Evolutionary conservation across 2,797 vertebrate genomes (phyloP), one percentile per base, ranked within the genome.

Genomic region (Aratinga solstitialis): DNA sequence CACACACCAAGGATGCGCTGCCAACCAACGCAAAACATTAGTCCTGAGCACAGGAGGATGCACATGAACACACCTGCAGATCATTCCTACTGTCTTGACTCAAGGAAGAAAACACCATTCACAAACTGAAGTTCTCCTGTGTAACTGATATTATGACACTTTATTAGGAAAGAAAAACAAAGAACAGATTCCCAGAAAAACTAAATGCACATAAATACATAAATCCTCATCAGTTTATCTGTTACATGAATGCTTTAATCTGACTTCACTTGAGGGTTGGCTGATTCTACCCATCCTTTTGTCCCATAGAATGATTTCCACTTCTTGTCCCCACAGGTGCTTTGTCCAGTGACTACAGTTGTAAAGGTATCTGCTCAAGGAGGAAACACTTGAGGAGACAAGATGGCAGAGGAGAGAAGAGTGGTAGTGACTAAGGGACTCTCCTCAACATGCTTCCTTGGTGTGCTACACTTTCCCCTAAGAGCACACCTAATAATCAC

Each of bases 11-110:
- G 65, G 58, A 38, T 3, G 26, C 27, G 48, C 73, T 8, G 5
- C 45, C 73, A 84, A 43, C 32, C n/a, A 45, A 45, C 0, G 0
- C 3, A 5, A 63, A 77, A 34, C 1, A 0, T 38, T 81, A 30
- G 21, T 36, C 40, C 67, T 26, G 15, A 84, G 65, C 47, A 38
- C 0, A 1, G 38, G 9, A 76, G 50, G 42, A 48, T 40, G 67
- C 51, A 47, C 29, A 23, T 5, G 73, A 51, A 36, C 9, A 7
- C 40, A 58, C 34, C 47, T 10, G 13, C 66, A 63, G 59, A 43
- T 61, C 69, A 19, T 45, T 67, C 61, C 22, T 3, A 6, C 3
- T 24, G 29, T 75, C 30, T 61, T 78, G 48, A 47, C 26, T 65
- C 3, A 3, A 63, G 73, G 36, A 51, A 63, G n/a, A 12, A 75